These are phyloP conservation scores for Chlamydotis undulata DNA, from an alignment of 2,113 vertebrate genomes.

Conservation along the genomic window DNA sequence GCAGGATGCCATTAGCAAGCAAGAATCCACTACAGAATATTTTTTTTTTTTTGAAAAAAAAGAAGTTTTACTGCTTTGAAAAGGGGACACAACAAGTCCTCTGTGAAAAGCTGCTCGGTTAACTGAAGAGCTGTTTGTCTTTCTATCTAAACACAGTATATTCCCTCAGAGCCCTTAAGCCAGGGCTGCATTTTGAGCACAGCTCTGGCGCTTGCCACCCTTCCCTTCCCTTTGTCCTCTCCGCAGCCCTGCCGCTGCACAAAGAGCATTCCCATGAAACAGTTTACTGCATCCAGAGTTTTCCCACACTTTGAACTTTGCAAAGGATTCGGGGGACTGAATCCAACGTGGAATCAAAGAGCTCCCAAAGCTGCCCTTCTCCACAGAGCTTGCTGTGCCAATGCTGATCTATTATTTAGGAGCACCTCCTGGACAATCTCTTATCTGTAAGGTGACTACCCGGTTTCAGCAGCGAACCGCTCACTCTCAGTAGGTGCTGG, in stretches of 20 bases:
- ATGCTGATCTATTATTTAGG: not conserved
- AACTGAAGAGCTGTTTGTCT: constrained; percentile 2
- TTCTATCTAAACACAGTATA: not conserved
- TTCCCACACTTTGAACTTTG: constrained; percentile 10
- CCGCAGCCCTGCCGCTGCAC: not conserved
- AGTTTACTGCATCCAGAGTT: not conserved
- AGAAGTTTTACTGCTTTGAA: not conserved
- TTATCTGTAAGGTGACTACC: not conserved
- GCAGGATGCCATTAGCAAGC: not conserved
- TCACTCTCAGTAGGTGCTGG: not conserved
- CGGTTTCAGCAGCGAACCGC: not conserved
- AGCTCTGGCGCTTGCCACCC: not conserved
- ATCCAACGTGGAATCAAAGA: not conserved
- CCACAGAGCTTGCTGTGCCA: not conserved
- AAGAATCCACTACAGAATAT: not conserved
- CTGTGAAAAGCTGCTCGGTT: not conserved
- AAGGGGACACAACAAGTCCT: not conserved
- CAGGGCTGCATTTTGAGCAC: not conserved
- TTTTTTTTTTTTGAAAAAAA: not conserved
- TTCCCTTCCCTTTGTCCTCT: not conserved
- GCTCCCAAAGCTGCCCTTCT: not conserved
- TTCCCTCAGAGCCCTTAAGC: not conserved
- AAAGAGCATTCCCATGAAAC: not conserved
- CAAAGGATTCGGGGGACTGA: not conserved
- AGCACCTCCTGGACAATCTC: not conserved